These are phyloP conservation scores for Proisotoma minuta DNA, from an alignment of 2,888 invertebrate species.

Conservation along the genomic window DNA sequence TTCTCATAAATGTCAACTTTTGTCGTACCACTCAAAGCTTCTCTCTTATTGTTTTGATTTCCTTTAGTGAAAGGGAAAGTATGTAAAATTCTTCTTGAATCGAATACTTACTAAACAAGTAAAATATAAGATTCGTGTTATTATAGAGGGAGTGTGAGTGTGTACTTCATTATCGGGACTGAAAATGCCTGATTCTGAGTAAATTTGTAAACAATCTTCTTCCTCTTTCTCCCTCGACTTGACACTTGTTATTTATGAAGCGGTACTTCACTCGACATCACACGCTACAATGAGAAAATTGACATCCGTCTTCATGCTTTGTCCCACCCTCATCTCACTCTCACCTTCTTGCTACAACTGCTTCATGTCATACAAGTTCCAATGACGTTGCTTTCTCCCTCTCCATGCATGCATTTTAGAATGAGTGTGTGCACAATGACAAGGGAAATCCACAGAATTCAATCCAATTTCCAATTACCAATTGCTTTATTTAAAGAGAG, in stretches of 20 bases:
- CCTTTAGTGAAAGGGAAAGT: neutral
- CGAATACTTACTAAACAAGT: neutral
- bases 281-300: too few species aligned
- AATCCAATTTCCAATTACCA: constrained; percentile 1
- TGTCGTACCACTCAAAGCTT: neutral
- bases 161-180: too few species aligned
- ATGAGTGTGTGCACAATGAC: neutral
- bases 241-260: neutral
- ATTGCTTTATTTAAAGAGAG: constrained; percentile 4
- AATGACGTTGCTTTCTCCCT: neutral
- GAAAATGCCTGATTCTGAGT: neutral
- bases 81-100: neutral
- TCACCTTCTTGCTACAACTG: too few species aligned
- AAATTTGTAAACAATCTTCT: neutral
- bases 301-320: too few species aligned
- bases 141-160: too few species aligned
- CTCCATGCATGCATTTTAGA: neutral
- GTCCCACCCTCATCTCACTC: too few species aligned
- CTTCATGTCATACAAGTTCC: too few species aligned
- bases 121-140: too few species aligned
- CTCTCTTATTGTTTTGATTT: too few species aligned
- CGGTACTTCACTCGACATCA: neutral
- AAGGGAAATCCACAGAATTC: neutral
- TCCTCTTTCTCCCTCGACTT: neutral
- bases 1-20: neutral